Conservation (phyloP, 2,113 vertebrate species). For the Notothenia coriiceps region DNA sequence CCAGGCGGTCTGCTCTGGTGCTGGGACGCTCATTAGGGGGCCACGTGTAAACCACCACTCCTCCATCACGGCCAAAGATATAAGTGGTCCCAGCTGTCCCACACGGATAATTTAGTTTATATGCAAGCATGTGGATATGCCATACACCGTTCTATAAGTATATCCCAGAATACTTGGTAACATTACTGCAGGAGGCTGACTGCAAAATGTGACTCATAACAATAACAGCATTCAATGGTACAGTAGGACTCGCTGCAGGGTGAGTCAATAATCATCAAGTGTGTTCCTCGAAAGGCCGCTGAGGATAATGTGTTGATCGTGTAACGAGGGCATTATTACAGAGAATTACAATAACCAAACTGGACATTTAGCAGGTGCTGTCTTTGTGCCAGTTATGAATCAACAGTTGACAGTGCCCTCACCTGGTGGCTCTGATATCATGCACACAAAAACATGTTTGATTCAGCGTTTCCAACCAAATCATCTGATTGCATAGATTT, state of each 20-base stretch:
- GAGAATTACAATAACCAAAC: not conserved
- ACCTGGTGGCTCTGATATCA: conserved; percentile 64
- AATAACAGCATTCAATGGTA: conserved; percentile 32
- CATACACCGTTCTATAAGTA: conserved; percentile 13
- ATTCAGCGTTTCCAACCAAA: conserved; percentile 20
- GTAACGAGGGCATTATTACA: conserved; percentile 9
- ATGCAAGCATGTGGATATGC: conserved; percentile 13
- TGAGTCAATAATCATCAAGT: conserved; percentile 17
- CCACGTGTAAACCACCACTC: conserved; percentile 97
- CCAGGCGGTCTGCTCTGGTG: conserved; percentile 96
- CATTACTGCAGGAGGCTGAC: conserved; percentile 21
- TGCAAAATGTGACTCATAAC: conserved; percentile 48
- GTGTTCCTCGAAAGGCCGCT: conserved; percentile 9
- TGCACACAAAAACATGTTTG: conserved; percentile 24
- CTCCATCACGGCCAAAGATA: conserved; percentile 98
- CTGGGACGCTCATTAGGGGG: conserved; percentile 99
- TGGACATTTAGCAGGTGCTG: conserved; percentile 9
- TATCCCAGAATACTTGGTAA: conserved; percentile 27
- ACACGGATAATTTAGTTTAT: conserved; percentile 29
- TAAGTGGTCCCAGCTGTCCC: conserved; percentile 96
- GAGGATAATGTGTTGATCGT: conserved; percentile 14
- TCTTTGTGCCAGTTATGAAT: conserved; percentile 37
- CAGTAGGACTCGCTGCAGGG: conserved; percentile 28
- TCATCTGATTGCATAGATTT: conserved; percentile 2
- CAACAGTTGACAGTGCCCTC: conserved; percentile 70